These are phyloP conservation scores for Cenopis cana DNA, from an alignment of 2,888 invertebrate species.

Conservation along the genomic window DNA sequence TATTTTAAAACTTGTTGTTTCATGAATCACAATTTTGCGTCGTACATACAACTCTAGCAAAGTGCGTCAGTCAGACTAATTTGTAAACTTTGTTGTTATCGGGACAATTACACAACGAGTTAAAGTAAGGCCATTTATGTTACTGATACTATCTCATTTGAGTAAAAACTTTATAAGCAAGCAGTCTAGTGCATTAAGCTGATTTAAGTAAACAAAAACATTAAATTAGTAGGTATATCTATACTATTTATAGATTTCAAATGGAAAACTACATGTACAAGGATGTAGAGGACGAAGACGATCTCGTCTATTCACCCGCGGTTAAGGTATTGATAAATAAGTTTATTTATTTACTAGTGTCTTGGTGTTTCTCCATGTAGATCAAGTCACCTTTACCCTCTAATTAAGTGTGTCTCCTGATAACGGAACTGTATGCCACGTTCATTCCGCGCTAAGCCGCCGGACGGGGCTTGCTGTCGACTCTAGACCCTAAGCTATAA, in stretches of 20 bases:
- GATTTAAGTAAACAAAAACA: not conserved
- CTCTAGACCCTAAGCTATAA: slow-evolving; percentile 4
- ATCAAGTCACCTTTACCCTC: slow-evolving; percentile 39
- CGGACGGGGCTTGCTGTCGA: slow-evolving; percentile 13
- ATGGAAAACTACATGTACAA: slow-evolving; percentile 63
- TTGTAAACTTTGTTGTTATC: slow-evolving; percentile 30
- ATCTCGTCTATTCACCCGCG: slow-evolving; percentile 7
- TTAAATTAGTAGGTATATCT: not conserved
- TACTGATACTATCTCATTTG: slow-evolving; percentile 26
- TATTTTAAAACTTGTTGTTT: not conserved
- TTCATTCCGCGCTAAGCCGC: slow-evolving; percentile 48
- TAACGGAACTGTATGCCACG: slow-evolving; percentile 13
- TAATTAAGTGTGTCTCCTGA: slow-evolving; percentile 34
- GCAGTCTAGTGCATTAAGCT: slow-evolving; percentile 19
- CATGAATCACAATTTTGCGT: not conserved
- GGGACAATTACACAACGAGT: slow-evolving; percentile 15
- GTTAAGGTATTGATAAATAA: slow-evolving; percentile 7
- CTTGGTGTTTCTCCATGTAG: slow-evolving; percentile 18
- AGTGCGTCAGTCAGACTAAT: not conserved
- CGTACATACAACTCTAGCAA: not conserved
- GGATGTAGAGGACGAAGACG: slow-evolving; percentile 44
- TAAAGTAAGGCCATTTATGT: slow-evolving; percentile 5
- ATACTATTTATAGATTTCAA: slow-evolving; percentile 41
- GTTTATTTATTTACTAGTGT: not conserved
- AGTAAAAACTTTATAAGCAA: slow-evolving; percentile 24